Percentiles rank a stretch among this genome's conserved stretches.
These are phyloP conservation scores for Folsomia manolachei DNA, from an alignment of 2,888 invertebrate species.

Conservation along the genomic window DNA sequence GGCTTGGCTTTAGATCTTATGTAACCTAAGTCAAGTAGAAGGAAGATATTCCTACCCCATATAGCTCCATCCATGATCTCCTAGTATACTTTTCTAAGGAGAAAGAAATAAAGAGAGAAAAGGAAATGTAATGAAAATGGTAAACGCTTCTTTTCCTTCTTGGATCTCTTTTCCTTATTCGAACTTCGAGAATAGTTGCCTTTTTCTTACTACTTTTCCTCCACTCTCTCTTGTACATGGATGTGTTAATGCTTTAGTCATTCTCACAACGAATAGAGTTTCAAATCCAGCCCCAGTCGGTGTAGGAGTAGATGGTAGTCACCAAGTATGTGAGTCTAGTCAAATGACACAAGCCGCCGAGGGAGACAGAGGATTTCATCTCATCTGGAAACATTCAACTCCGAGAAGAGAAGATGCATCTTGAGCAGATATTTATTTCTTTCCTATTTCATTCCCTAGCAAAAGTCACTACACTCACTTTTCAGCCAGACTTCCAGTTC, in stretches of 20 bases:
- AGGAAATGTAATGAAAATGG: constrained; percentile 21
- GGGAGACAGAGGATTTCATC: constrained; percentile 21
- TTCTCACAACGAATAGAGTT: background rate
- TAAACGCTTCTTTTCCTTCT: constrained; percentile 9
- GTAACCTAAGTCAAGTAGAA: background rate
- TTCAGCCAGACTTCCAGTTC: background rate
- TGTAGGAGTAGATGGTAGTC: background rate
- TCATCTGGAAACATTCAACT: constrained; percentile 23
- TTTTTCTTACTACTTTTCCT: constrained; percentile 5
- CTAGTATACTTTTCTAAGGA: background rate
- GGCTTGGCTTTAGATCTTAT: background rate
- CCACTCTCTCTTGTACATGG: background rate
- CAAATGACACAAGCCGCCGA: constrained; percentile 9
- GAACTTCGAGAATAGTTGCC: background rate
- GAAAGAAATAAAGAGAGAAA: constrained; percentile 16
- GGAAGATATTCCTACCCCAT: no score
- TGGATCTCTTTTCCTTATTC: background rate
- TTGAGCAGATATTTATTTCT: constrained; percentile 18
- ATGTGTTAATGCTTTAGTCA: background rate
- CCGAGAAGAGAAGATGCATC: constrained; percentile 16
- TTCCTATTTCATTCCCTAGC: background rate
- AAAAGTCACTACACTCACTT: background rate
- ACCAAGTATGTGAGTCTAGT: background rate
- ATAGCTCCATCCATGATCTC: no score
- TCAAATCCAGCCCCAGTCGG: background rate